Base-by-base conservation (phyloP, 1,140 invertebrate species). In the Planococcus citri region DNA sequence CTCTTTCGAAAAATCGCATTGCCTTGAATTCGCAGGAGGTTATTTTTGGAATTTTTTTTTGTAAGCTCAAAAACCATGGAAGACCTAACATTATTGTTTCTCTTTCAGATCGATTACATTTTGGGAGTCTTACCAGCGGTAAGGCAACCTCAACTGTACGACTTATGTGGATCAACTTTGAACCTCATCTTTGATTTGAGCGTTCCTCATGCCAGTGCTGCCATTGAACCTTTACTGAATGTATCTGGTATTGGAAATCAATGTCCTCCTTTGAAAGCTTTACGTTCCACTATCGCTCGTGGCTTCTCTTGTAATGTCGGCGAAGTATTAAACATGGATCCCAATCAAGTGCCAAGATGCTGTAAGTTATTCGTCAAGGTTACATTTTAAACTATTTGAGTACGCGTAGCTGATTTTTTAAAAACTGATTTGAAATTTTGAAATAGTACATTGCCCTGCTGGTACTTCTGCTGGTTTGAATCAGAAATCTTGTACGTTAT, bases 241-340 rank as follows among this genome's bases (percentile, higher is more conserved):
- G 88, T 97, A 9, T 89, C 89, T 2, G 85, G 90, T 17, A 89
- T 94, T 74, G 91, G 90, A 25, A 94, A 94, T 75, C 88, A 92
- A 75, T 97, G 94, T 79, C 93, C 94, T 25, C 90, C 92, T 24
- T 78, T 94, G 24, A 84, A 89, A 75, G 94, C 93, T 12, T 82
- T 94, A 0, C 86, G 86, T 75, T 95, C 92, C n/a, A 84, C 86
- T 3, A 91, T 94, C 69, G 82, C 85, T 0, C 83, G 91, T 73
- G 95, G 94, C 70, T 97, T 97, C 76, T 92, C 90, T 27, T 98
- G 95, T 74, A 91, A 88, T 73, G 85, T 90, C 70, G 95, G 95
- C 10, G 94, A 97, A 83, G 91, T 73, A 33, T 71, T 73, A 20
- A 94, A 95, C 77, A 92, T 91, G 85, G 89, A 91, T 74, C 91